Conservation (phyloP, 2,113 vertebrate genomes). For the Helogale parvula region DNA sequence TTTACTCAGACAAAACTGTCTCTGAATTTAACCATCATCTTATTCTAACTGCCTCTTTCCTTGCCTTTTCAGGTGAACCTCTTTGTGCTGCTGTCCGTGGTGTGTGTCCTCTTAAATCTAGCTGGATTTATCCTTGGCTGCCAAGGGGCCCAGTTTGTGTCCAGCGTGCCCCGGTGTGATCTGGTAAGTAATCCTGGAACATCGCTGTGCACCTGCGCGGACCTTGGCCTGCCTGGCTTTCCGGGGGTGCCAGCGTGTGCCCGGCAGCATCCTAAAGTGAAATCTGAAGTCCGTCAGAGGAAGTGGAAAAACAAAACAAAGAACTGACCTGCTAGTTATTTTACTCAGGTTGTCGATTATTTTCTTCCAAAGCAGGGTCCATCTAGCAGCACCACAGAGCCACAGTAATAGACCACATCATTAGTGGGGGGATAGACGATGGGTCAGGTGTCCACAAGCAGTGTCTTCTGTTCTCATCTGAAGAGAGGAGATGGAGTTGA, state of each 20-base stretch:
- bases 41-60: slow-evolving; percentile 21
- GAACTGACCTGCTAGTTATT: not conserved
- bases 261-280: not conserved
- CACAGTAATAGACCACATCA: not conserved
- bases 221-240: not conserved
- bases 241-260: not conserved
- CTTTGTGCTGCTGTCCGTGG: slow-evolving; percentile 90
- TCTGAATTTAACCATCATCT: not conserved
- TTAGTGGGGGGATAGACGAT: not conserved
- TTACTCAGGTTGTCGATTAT: not conserved
- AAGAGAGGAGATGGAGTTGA: not conserved
- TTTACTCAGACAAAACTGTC: not conserved
- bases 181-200: slow-evolving; percentile 85
- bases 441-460: not conserved
- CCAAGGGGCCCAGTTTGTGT: slow-evolving; percentile 91
- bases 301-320: not conserved
- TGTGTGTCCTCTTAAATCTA: slow-evolving; percentile 91
- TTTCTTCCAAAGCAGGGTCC: not conserved
- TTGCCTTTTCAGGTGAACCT: slow-evolving; percentile 89
- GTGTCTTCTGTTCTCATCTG: not conserved
- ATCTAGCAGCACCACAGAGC: not conserved
- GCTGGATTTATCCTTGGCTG: slow-evolving; percentile 91
- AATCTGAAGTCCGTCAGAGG: not conserved
- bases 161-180: slow-evolving; percentile 88
- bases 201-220: fast-evolving